Conservation (phyloP, 1,140 invertebrate species). For the Sinella curviseta region DNA sequence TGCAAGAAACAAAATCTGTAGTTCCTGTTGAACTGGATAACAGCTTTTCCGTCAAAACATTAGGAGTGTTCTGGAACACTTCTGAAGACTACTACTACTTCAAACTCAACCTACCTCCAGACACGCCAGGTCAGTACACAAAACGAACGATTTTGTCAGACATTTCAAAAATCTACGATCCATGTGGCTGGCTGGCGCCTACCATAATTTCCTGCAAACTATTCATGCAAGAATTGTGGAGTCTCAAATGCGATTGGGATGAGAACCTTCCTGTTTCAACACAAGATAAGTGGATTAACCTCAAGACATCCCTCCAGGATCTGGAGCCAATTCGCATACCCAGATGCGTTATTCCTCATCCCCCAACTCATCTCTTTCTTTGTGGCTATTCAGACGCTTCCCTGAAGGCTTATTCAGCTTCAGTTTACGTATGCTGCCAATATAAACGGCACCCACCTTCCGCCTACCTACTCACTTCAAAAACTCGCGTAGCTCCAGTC, state of each 20-base stretch:
- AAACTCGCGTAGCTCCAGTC: constrained; percentile 41
- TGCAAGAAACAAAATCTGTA: constrained; percentile 3
- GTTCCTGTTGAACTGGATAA: background rate
- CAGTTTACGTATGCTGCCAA: background rate
- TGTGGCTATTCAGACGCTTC: background rate
- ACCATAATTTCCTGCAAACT: constrained; percentile 54
- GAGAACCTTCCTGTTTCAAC: constrained; percentile 51
- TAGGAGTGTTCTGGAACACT: background rate
- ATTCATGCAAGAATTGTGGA: constrained; percentile 56
- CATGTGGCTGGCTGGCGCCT: constrained; percentile 55
- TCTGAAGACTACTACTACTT: background rate
- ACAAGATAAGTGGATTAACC: constrained; percentile 44
- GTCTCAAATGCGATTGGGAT: constrained; percentile 55
- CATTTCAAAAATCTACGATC: constrained; percentile 55
- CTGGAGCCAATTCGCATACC: constrained; percentile 31
- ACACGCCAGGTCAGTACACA: constrained; percentile 26
- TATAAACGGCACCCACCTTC: background rate
- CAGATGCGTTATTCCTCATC: constrained; percentile 43
- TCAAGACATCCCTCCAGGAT: constrained; percentile 36
- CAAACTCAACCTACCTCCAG: background rate
- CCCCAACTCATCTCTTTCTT: background rate
- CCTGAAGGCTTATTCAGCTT: background rate
- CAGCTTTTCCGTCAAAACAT: background rate
- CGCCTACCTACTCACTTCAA: constrained; percentile 20
- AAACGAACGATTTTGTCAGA: constrained; percentile 51